A percentile compares a stretch with the other conserved stretches of the same genome.
phyloP scores from a whole-genome alignment of 2,797 vertebrate species.

The Sebastes elongatus region DNA sequence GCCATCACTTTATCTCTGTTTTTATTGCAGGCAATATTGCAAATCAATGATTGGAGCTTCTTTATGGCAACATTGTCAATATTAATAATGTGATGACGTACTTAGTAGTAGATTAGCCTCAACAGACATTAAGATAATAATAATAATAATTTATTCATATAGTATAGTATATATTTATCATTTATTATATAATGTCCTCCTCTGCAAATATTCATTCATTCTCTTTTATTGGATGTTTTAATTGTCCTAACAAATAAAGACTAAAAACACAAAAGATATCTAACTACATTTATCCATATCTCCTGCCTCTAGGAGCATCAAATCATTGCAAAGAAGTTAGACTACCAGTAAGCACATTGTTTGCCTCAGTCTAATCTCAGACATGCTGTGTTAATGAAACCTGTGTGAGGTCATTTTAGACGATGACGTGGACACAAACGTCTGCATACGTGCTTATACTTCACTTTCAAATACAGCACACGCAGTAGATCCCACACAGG shows the following conservation, averaged over 20 bases:
- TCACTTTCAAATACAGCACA: slow-evolving; percentile 1
- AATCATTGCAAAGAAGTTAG: not conserved
- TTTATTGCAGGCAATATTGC: not conserved
- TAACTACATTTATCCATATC: not conserved
- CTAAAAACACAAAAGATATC: not conserved
- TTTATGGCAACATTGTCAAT: not conserved
- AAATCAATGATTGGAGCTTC: not conserved
- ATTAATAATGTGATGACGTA: not conserved
- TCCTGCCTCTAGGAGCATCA: not conserved
- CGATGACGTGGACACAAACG: not conserved
- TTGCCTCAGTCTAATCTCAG: not conserved
- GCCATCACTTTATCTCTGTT: not conserved
- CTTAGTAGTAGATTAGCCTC: not conserved
- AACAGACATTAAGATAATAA: not conserved
- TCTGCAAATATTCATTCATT: not conserved
- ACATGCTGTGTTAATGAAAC: slow-evolving; percentile 3
- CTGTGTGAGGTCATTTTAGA: not conserved
- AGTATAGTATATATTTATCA: no score
- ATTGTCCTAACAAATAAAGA: not conserved
- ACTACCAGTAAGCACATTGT: not conserved
- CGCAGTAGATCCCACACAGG: slow-evolving; percentile 14
- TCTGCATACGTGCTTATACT: not conserved
- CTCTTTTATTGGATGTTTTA: not conserved
- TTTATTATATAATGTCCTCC: no score
- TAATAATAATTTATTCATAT: no score